Evolutionary conservation across 2,888 invertebrate species (phyloP).

Genomic region (Andrena minutula): DNA sequence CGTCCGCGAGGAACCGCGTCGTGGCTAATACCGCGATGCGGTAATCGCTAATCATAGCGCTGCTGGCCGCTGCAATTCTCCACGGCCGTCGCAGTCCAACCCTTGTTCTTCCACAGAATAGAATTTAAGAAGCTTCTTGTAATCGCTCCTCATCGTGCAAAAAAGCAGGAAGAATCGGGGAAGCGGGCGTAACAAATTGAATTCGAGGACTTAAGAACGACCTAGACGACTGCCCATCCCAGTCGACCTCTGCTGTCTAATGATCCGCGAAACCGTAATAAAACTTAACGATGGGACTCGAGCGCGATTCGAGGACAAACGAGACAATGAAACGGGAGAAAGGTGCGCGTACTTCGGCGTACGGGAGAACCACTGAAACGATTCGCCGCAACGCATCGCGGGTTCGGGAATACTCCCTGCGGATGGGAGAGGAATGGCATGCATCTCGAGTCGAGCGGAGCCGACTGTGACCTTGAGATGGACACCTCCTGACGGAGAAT

Average conservation of each 20-base stretch:
- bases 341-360: not conserved
- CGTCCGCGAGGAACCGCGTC: conserved; percentile 69
- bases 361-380: conserved; percentile 48
- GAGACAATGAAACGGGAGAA: not conserved
- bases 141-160: conserved; percentile 1
- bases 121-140: conserved; percentile 20
- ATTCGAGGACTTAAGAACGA: not conserved
- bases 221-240: not conserved
- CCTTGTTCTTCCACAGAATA: conserved; percentile 22
- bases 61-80: conserved; percentile 30
- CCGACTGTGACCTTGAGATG: conserved; percentile 62
- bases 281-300: not conserved
- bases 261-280: conserved; percentile 32
- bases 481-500: conserved; percentile 59
- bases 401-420: conserved; percentile 40
- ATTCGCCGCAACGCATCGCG: conserved; percentile 38
- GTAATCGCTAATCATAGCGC: conserved; percentile 78
- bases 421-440: conserved; percentile 56
- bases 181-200: not conserved
- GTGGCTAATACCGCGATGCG: conserved; percentile 78
- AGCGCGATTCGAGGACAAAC: not conserved
- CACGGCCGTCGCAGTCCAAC: not conserved
- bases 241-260: conserved; percentile 21
- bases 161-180: not conserved
- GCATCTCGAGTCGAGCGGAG: conserved; percentile 27